Conservation (phyloP, 2,113 vertebrate genomes). For the Notechis scutatus region DNA sequence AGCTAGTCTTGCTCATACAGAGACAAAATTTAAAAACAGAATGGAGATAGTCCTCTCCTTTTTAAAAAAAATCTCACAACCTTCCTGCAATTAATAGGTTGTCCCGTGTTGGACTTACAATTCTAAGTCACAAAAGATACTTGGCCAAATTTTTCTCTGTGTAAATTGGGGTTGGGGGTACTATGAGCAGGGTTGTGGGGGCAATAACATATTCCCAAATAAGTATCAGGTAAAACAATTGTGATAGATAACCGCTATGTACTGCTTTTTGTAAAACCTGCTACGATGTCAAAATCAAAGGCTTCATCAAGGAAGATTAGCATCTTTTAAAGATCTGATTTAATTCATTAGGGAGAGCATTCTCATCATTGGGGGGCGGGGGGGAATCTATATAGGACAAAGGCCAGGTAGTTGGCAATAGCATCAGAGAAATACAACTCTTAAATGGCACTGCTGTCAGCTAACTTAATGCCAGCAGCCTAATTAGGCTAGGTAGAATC, state of each 20-base stretch:
- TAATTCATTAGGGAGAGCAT: slow-evolving; percentile 7
- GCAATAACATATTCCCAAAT: not conserved
- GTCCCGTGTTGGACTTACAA: not conserved
- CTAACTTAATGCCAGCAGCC: not conserved
- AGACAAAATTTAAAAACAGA: not conserved
- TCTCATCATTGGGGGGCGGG: not conserved
- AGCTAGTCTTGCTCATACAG: not conserved
- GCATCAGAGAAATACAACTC: not conserved
- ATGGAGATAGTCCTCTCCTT: not conserved
- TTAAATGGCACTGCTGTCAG: not conserved
- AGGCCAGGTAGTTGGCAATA: not conserved
- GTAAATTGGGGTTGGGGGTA: not conserved
- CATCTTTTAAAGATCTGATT: slow-evolving; percentile 1
- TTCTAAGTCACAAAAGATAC: not conserved
- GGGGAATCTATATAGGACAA: not conserved
- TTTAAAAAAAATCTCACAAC: not conserved
- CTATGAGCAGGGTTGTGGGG: not conserved
- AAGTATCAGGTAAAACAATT: not conserved
- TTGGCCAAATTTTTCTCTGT: not conserved
- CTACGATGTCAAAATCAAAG: slow-evolving; percentile 24
- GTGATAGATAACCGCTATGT: not conserved
- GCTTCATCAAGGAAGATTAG: slow-evolving; percentile 22
- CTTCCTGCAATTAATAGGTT: not conserved
- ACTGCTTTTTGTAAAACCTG: slow-evolving; percentile 7
- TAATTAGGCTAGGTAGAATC: slow-evolving; percentile 11